phyloP scores from a whole-genome alignment of 2,797 vertebrate species.

The Mastacembelus armatus region DNA sequence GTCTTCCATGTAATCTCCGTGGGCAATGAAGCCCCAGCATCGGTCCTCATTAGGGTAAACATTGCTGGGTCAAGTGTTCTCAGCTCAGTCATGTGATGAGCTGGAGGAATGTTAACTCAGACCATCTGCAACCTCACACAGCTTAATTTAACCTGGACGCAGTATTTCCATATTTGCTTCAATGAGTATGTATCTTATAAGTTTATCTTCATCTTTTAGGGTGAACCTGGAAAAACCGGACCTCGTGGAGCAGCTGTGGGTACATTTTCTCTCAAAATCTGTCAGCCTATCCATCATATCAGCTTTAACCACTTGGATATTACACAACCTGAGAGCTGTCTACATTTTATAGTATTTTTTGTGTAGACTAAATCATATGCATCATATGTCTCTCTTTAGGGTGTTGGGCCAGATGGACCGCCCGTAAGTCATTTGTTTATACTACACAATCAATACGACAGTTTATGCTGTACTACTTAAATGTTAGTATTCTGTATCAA shows the following conservation, averaged over 20 bases:
- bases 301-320: neutral
- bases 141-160: conserved; percentile 37
- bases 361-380: neutral
- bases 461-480: neutral
- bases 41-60: conserved; percentile 76
- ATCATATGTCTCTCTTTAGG: conserved; percentile 81
- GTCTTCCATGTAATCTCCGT: conserved; percentile 77
- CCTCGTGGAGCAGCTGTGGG: conserved; percentile 92
- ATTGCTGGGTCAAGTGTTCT: conserved; percentile 69
- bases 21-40: conserved; percentile 69
- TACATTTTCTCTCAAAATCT: conserved; percentile 41
- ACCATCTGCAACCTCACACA: conserved; percentile 26
- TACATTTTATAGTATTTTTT: conserved; percentile 1
- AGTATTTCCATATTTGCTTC: conserved; percentile 7
- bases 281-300: neutral
- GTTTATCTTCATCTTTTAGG: conserved; percentile 79
- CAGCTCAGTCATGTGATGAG: conserved; percentile 75
- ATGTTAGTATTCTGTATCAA: neutral
- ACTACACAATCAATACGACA: neutral
- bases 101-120: conserved; percentile 73
- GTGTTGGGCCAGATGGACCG: conserved; percentile 90
- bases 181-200: conserved; percentile 15
- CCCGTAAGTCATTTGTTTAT: conserved; percentile 84
- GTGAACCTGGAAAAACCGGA: conserved; percentile 92
- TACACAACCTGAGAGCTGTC: neutral